phyloP scores from a whole-genome alignment of 53 echinoderm and acorn worm genomes.

The Stichopus horrens region DNA sequence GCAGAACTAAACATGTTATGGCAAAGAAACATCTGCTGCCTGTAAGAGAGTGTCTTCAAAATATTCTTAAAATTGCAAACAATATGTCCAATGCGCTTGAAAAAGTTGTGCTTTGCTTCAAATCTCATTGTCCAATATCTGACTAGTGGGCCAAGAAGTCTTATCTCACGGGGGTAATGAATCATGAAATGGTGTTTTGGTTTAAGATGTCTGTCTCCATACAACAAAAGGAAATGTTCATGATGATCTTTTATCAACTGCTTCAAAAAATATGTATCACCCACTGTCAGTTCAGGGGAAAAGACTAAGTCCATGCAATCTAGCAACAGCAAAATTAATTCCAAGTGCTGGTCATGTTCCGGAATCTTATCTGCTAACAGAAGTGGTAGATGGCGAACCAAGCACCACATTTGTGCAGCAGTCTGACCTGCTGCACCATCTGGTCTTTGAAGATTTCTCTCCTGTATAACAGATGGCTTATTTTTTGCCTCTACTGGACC shows the following conservation, averaged over 20 bases:
- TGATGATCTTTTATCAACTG: constrained; percentile 52
- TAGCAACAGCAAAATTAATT: constrained; percentile 41
- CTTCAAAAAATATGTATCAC: constrained; percentile 29
- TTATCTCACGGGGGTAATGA: constrained; percentile 48
- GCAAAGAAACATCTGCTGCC: constrained; percentile 33
- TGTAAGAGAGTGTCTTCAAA: constrained; percentile 35
- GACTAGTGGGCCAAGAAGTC: constrained; percentile 46
- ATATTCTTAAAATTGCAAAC: constrained; percentile 51
- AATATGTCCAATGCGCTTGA: constrained; percentile 48
- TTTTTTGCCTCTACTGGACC: constrained; percentile 44
- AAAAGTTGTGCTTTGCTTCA: constrained; percentile 52
- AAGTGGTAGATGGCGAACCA: constrained; percentile 34
- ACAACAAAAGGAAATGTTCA: constrained; percentile 12
- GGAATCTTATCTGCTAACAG: constrained; percentile 49
- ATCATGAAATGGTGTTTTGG: constrained; percentile 53
- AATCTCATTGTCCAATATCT: constrained; percentile 50
- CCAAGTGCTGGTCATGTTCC: constrained; percentile 24
- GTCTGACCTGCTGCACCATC: constrained; percentile 47
- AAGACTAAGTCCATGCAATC: constrained; percentile 55
- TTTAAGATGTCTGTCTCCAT: constrained; percentile 27
- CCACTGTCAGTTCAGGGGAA: not conserved
- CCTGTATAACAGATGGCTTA: constrained; percentile 39
- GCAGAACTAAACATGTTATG: not conserved
- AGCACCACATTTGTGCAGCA: constrained; percentile 55
- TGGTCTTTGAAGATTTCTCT: constrained; percentile 24